Base-by-base conservation (phyloP, 2,113 vertebrate species). In the Ageneiosus marmoratus region DNA sequence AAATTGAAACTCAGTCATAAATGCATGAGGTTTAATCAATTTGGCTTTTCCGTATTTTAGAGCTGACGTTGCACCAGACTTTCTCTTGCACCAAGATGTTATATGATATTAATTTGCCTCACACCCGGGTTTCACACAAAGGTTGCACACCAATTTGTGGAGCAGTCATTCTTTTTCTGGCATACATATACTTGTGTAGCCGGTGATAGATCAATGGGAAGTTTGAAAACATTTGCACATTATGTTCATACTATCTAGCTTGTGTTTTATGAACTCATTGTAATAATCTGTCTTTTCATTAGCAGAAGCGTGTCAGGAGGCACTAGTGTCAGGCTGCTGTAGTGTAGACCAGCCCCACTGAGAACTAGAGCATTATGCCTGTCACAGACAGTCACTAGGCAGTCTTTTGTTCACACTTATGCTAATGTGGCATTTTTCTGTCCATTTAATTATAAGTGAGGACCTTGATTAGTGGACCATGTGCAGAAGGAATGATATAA, bases 371-470 rank as follows among this genome's bases (percentile, higher is more conserved):
- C 77, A 80, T 81, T 83, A 85, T 56, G 86, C 86, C 86, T 83
- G 84, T 85, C 84, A 87, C 86, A 85, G 77, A 67, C 81, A 75
- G 83, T 87, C 86, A 87, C 86, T 87, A 74, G 76, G 56, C 60
- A 65, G 27, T 72, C 86, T 85, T 87, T 87, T 87, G 86, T 87
- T 87, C 77, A 62, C 67, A 72, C 70, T 70, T 29, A 41, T 83
- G 83, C 81, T 46, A 78, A 80, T 85, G 62, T 85, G 73, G 62
- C 63, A 80, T 73, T 69, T 83, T 76, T 58, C 12, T 27, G 29
- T 6, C 75, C 20, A n/a, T 62, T 60, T 48, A 84, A 78, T 41
- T 15, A 16, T 48, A 72, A 62, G 50, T 50, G 41, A 29, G 50
- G 48, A 34, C 20, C 50, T 37, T 62, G 65, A 41, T 62, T 72